Evolutionary conservation across 2,888 invertebrate genomes (phyloP).

Genomic region (Eupithecia abbreviata): DNA sequence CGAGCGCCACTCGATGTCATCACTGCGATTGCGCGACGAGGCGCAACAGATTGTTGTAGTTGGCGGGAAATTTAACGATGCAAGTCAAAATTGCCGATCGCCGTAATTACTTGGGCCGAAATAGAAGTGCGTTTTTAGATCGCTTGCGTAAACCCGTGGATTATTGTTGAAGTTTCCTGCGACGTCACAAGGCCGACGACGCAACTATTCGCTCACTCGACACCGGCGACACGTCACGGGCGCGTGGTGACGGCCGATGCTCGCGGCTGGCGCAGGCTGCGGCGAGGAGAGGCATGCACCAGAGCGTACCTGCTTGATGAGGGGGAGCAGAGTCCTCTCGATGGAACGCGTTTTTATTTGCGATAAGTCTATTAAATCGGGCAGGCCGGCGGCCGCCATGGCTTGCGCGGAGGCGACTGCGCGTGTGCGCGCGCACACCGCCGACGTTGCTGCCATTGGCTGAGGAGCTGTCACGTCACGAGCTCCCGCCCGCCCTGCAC

Average conservation of each 20-base stretch:
- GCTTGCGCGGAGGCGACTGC: constrained; percentile 80
- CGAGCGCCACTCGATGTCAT: constrained; percentile 50
- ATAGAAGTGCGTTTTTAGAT: constrained; percentile 71
- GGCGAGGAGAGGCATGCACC: constrained; percentile 52
- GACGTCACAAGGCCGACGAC: constrained; percentile 70
- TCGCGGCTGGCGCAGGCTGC: constrained; percentile 23
- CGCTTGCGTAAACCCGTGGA: constrained; percentile 67
- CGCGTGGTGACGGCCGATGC: not conserved
- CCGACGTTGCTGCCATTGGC: constrained; percentile 61
- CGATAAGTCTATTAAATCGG: constrained; percentile 82
- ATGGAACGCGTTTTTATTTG: constrained; percentile 97
- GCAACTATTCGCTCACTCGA: constrained; percentile 47
- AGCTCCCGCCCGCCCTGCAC: constrained; percentile 47
- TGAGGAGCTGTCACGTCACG: constrained; percentile 62
- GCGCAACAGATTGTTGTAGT: constrained; percentile 78
- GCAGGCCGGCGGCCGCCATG: constrained; percentile 86
- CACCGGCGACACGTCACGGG: constrained; percentile 54
- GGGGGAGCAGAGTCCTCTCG: constrained; percentile 96
- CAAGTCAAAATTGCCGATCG: constrained; percentile 64
- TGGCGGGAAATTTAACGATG: constrained; percentile 74
- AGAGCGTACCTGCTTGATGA: constrained; percentile 94
- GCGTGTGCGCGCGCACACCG: constrained; percentile 72
- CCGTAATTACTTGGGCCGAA: constrained; percentile 67
- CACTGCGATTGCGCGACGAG: constrained; percentile 68
- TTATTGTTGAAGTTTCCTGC: constrained; percentile 61